Base-by-base conservation (phyloP, 2,113 vertebrate genomes). In the Puffinus mauretanicus region DNA sequence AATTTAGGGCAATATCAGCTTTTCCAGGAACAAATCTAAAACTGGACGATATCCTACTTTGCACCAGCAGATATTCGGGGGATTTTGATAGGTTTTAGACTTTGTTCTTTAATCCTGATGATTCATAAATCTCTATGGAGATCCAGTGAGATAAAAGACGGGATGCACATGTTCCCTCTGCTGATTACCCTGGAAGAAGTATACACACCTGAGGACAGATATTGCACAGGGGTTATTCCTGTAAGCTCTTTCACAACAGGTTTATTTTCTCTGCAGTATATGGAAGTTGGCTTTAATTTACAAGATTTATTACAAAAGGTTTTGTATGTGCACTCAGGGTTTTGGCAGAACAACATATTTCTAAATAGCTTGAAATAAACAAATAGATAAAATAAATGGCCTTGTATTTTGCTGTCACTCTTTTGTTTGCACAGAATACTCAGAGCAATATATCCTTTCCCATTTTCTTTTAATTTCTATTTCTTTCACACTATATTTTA, bases 301-400 rank as follows among this genome's bases (percentile, higher is more conserved):
- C 55, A 60, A 73, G 72, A 88, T 44, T 83, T 72, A 67, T 69
- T 71, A 52, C 22, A 67, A 76, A 86, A 51, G 10, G 3, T 22
- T 93, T 61, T 84, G 13, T 44, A 30, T 40, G 26, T 49, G 18
- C 32, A 20, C 22, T 46, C 22, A n/a, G 76, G n/a, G 12, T 75
- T 86, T 81, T 84, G 77, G n/a, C 77, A 92, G 40, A 93, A 70
- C 21, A 78, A 66, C 34, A 11, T 49, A 88, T 52, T 90, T 71
- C 30, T 90, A 81, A 84, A 64, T 75, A 69, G 58, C 34, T 71
- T 72, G 55, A 95, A 92, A 96, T 65, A 94, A 94, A 90, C 51
- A 94, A 80, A 95, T 21, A 89, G 58, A 76, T 71, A 71, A 89
- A 92, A 82, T 60, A 90, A 73, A 88, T 61, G 22, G 13, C 11